A percentile compares a stretch with the other conserved stretches of the same genome.
phyloP scores from a whole-genome alignment of 2,888 invertebrate genomes.

The Phyto melanocephala region DNA sequence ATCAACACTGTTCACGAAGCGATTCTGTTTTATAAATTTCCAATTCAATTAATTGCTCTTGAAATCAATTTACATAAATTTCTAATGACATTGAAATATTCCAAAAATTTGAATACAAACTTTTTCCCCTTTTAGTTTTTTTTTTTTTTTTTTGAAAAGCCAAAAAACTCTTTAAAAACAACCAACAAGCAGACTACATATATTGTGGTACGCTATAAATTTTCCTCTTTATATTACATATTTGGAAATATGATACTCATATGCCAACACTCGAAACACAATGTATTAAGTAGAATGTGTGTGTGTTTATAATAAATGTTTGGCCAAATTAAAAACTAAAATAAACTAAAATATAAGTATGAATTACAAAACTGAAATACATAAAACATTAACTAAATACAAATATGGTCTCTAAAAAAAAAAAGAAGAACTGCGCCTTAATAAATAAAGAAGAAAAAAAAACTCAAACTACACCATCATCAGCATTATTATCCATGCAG shows the following conservation, averaged over 20 bases:
- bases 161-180: background rate
- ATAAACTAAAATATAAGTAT: conserved; percentile 17
- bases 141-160: background rate
- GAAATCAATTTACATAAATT: conserved; percentile 38
- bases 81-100: conserved; percentile 46
- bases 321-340: conserved; percentile 45
- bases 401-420: background rate
- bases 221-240: background rate
- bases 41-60: conserved; percentile 16
- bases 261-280: background rate
- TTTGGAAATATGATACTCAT: conserved; percentile 43
- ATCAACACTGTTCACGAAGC: background rate
- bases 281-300: conserved; percentile 21
- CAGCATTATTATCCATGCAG: conserved; percentile 52
- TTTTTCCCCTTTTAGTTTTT: conserved; percentile 33
- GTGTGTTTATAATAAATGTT: conserved; percentile 45
- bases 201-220: background rate
- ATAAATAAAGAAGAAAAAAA: conserved; percentile 23
- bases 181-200: background rate
- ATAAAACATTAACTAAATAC: conserved; percentile 40
- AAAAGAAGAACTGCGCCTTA: conserved; percentile 49
- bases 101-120: background rate
- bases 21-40: conserved; percentile 20
- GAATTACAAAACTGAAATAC: conserved; percentile 43
- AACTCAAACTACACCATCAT: conserved; percentile 15